Base-by-base conservation (phyloP, 2,888 invertebrate genomes). In the Volucella zonaria region DNA sequence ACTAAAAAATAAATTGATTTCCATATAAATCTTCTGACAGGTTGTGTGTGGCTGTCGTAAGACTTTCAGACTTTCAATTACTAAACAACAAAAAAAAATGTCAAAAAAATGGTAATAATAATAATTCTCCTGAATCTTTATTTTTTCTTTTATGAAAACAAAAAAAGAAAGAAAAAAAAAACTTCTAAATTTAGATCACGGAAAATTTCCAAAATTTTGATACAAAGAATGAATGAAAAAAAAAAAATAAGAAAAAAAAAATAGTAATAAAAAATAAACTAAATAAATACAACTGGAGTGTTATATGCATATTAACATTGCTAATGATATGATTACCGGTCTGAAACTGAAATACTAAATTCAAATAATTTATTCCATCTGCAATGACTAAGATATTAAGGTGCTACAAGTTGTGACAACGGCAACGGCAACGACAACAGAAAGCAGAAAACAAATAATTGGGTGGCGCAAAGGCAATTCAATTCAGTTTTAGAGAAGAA, bases 191-290 rank as follows among this genome's bases (percentile, higher is more conserved):
- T 68, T 68, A 67, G 67, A 76, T 61, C 23, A 61, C 67, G 68
- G 76, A 68, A 76, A 76, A 76, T 76, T 76, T 38, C 61, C 59
- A 76, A 67, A 31, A 47, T 62, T 23, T 74, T 64, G 9, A 66
- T 67, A 75, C 42, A 58, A 49, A 71, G 59, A 71, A 70, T 70
- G 18, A 58, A 49, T 15, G 8, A 14, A 66, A 40, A 40, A 47
- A 64, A 59, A 1, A 18, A 1, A 51, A 40, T 52, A n/a, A 58
- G 8, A 58, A 45, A 68, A n/a, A 43, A 12, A 23, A 2, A 23
- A 23, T 18, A 18, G 2, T 18, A 18, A 18, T 18, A n/a, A n/a
- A n/a, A n/a, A n/a, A n/a, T n/a, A 18, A 23, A 23, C 18, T 23
- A 68, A 68, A 56, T 66, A 61, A 45, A 61, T 15, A 38, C 45